These are phyloP conservation scores for Triplophysa dalaica DNA, from an alignment of 2,113 vertebrate species.

Conservation along the genomic window DNA sequence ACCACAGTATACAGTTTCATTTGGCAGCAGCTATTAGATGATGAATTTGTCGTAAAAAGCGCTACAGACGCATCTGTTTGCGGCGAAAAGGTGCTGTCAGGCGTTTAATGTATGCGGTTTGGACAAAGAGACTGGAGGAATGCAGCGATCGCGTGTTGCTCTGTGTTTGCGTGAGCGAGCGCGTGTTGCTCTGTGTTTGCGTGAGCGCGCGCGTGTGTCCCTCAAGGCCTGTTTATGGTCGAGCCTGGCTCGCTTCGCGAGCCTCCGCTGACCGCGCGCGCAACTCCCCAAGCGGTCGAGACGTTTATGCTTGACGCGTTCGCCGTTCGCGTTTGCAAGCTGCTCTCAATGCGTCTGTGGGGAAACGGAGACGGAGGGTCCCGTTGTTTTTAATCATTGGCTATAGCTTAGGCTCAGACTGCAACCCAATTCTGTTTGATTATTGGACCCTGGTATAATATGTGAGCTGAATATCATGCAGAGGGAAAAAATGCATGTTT, in stretches of 20 bases:
- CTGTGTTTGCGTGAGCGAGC: slow-evolving; percentile 12
- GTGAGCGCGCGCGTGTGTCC: slow-evolving; percentile 18
- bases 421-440: slow-evolving; percentile 9
- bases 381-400: slow-evolving; percentile 38
- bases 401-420: background rate
- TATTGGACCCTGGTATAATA: background rate
- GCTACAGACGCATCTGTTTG: slow-evolving; percentile 24
- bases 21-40: slow-evolving; percentile 14
- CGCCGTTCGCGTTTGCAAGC: no score
- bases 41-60: slow-evolving; percentile 36
- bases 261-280: no score
- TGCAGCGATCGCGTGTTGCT: slow-evolving; percentile 50
- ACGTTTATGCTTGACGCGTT: no score
- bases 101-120: slow-evolving; percentile 42
- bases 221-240: no score
- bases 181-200: slow-evolving; percentile 35
- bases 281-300: no score
- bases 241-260: no score
- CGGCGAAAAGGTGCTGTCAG: slow-evolving; percentile 18
- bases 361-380: background rate
- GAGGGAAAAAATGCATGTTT: no score
- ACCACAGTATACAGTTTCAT: background rate
- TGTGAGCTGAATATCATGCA: no score
- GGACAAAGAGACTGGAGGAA: slow-evolving; percentile 54
- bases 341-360: slow-evolving; percentile 4